Conservation (phyloP, 2,888 invertebrate species). For the Pheosia gnoma region DNA sequence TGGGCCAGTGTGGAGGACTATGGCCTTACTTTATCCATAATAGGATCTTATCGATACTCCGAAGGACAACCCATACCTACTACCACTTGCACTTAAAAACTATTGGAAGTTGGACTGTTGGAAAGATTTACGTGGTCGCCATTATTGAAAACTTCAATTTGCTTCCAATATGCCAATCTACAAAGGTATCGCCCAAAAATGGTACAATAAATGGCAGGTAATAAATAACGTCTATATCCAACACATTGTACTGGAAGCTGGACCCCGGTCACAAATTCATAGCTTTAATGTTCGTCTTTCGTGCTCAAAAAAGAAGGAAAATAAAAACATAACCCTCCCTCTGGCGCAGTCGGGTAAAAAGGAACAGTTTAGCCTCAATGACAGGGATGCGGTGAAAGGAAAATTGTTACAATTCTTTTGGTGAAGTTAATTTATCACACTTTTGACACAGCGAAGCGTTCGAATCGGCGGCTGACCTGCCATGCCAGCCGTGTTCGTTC, state of each 20-base stretch:
- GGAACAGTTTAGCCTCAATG: slow-evolving; percentile 41
- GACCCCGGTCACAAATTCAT: slow-evolving; percentile 24
- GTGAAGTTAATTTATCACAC: slow-evolving; percentile 35
- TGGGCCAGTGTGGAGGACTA: no score
- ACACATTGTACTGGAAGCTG: slow-evolving; percentile 25
- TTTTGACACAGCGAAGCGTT: neutral
- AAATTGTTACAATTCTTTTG: slow-evolving; percentile 44
- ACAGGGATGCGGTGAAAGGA: slow-evolving; percentile 42
- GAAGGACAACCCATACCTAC: no score
- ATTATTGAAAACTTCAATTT: neutral
- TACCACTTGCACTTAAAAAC: no score
- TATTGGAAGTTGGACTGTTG: no score
- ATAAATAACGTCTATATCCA: slow-evolving; percentile 19
- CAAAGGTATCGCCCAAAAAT: slow-evolving; percentile 21
- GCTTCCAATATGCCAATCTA: neutral
- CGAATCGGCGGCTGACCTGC: slow-evolving; percentile 19
- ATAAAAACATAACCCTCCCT: slow-evolving; percentile 9
- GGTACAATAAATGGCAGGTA: slow-evolving; percentile 16
- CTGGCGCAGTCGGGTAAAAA: neutral
- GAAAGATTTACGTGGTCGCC: no score
- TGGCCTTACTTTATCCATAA: no score
- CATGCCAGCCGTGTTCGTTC: slow-evolving; percentile 20
- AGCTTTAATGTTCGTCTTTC: slow-evolving; percentile 30
- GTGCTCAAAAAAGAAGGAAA: slow-evolving; percentile 25
- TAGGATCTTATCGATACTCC: no score